Percentiles rank a stretch among this genome's conserved stretches.
These are phyloP conservation scores for Seriola dumerili DNA, from an alignment of 2,113 vertebrate genomes.

Conservation along the genomic window DNA sequence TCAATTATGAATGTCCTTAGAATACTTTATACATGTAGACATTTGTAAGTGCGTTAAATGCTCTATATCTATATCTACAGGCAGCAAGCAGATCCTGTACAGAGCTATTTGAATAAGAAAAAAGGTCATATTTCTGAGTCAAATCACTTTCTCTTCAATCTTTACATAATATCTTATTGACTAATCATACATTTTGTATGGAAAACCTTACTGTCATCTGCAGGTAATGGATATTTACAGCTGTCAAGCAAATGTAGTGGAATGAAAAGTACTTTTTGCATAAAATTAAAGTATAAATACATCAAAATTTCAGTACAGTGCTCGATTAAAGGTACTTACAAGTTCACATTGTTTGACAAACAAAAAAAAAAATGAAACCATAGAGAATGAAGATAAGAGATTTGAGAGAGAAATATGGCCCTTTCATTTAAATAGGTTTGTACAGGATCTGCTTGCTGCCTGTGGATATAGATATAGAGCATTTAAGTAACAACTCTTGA, in stretches of 20 bases:
- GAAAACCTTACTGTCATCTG: background rate
- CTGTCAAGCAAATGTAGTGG: background rate
- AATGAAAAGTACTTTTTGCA: background rate
- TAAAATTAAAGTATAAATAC: background rate
- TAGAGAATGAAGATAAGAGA: background rate
- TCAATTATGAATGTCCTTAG: constrained; percentile 64
- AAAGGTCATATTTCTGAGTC: background rate
- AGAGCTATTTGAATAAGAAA: background rate
- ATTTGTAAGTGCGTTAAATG: constrained; percentile 31
- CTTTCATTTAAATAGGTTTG: constrained; percentile 7
- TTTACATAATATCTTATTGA: background rate
- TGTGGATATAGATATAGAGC: constrained; percentile 1
- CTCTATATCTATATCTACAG: background rate
- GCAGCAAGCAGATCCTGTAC: background rate
- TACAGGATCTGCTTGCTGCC: background rate
- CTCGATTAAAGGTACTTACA: background rate
- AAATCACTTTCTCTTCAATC: no score
- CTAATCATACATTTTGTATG: background rate
- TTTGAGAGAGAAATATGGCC: background rate
- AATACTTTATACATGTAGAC: constrained; percentile 14
- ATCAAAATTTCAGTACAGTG: background rate
- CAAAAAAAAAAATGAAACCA: background rate
- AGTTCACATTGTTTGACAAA: background rate
- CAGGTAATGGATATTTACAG: background rate
- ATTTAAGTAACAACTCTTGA: constrained; percentile 36